A percentile compares a stretch with the other conserved stretches of the same genome.
These are phyloP conservation scores for Plodia interpunctella DNA, from an alignment of 1,140 invertebrate species.

Conservation along the genomic window DNA sequence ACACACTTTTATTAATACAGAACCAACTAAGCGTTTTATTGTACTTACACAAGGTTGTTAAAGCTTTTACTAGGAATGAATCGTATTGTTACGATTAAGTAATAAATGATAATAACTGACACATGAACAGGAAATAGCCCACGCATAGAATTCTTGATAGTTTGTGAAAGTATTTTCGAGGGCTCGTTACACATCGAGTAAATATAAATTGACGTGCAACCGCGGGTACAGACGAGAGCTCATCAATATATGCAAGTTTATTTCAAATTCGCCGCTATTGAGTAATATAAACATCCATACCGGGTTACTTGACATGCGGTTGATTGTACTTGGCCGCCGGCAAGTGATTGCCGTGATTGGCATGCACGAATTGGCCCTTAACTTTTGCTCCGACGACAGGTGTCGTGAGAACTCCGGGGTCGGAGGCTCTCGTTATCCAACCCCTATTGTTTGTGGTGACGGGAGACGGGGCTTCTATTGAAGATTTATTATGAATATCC, in stretches of 20 bases:
- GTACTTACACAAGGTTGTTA: too few species aligned
- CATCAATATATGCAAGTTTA: too few species aligned
- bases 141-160: neutral
- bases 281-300: too few species aligned
- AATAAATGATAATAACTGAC: neutral
- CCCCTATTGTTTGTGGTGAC: neutral
- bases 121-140: neutral
- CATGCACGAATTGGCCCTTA: constrained; percentile 47
- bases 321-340: constrained; percentile 9
- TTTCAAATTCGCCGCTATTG: too few species aligned
- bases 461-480: too few species aligned
- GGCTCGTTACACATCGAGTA: constrained; percentile 16
- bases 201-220: constrained; percentile 21
- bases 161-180: constrained; percentile 17
- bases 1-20: too few species aligned
- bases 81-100: too few species aligned
- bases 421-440: constrained; percentile 13
- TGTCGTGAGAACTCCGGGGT: constrained; percentile 21
- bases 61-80: too few species aligned
- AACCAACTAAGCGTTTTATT: too few species aligned
- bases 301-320: too few species aligned
- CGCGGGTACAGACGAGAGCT: too few species aligned
- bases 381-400: constrained; percentile 22
- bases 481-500: too few species aligned
- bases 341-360: constrained; percentile 42